Conservation (phyloP, 2,888 invertebrate genomes). For the Callyntrura sp. region DNA sequence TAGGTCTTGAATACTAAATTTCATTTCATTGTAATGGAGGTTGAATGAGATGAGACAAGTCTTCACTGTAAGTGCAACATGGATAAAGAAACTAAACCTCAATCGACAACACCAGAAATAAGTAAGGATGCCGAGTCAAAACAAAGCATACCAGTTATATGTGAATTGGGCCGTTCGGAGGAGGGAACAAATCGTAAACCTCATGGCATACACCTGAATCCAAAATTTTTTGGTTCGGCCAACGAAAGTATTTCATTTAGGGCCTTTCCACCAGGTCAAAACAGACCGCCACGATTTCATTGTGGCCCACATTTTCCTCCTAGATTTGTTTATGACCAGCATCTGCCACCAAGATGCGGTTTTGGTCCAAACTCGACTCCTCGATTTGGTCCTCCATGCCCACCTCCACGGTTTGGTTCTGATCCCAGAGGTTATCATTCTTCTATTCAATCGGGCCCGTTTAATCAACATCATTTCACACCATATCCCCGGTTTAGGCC, state of each 20-base stretch:
- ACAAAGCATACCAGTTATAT: conserved; percentile 25
- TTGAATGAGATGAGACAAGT: too few species aligned
- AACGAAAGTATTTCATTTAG: not conserved
- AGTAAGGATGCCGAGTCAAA: not conserved
- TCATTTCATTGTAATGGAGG: too few species aligned
- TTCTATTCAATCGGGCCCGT: too few species aligned
- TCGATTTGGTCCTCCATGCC: not conserved
- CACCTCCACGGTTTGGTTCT: not conserved
- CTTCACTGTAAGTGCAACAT: not conserved
- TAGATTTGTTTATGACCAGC: not conserved
- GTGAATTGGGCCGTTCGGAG: not conserved
- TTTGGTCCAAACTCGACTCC: not conserved
- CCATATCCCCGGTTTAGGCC: not conserved
- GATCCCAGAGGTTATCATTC: not conserved
- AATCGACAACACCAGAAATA: not conserved
- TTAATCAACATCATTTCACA: not conserved
- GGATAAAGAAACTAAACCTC: not conserved
- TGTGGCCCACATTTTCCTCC: not conserved
- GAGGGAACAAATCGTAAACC: conserved; percentile 13
- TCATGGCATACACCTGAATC: conserved; percentile 36
- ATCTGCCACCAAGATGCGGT: not conserved
- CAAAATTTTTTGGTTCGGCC: conserved; percentile 34
- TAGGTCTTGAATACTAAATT: too few species aligned
- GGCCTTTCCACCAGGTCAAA: not conserved
- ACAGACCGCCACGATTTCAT: too few species aligned